Evolutionary conservation across 1,140 invertebrate species (phyloP), one percentile per base, ranked within the genome.

Genomic region (Micrasema longulum): DNA sequence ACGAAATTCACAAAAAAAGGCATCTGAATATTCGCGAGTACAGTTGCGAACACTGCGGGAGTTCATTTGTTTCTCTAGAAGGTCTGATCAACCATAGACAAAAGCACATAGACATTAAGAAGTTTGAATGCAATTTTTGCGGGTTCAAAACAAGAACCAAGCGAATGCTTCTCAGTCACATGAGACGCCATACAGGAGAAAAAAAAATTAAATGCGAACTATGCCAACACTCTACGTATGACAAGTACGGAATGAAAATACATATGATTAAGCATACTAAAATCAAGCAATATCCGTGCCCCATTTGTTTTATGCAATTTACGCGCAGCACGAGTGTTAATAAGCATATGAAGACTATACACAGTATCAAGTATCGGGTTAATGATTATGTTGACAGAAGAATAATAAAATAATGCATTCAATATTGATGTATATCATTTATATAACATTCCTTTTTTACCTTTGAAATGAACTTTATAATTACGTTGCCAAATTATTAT

Each of bases 21-120:
- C 84, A 85, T 76, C 80, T 80, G 63, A 85, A 85, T 70, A 80
- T 85, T 43, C 74, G 76, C 31, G 84, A 85, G 73, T 85, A 79
- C 57, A 85, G 78, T 53, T 85, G 84, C 78, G 82, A 84, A 75
- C 80, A 81, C 22, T 85, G 83, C 78, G 84, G 84, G 6, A 76
- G 77, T 63, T 82, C 80, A 26, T 84, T 85, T 80, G 80, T 85
- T 3, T 82, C 82, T 43, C 77, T 76, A 35, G 80, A 81, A 53
- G 83, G 85, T 62, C 72, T 85, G 69, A 23, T 79, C 11, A 84
- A 82, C 70, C 81, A 83, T 71, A 73, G 63, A 9, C 70, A 71
- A 43, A 79, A 64, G 0, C 90, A 91, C 78, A 83, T 80, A 0
- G 78, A 80, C 20, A 81, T 85, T 9, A 88, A 85, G 81, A 88